Percentiles rank a stretch among this genome's conserved stretches.
Evolutionary conservation across 2,113 vertebrate species (phyloP).

Genomic region (Mugil cephalus): DNA sequence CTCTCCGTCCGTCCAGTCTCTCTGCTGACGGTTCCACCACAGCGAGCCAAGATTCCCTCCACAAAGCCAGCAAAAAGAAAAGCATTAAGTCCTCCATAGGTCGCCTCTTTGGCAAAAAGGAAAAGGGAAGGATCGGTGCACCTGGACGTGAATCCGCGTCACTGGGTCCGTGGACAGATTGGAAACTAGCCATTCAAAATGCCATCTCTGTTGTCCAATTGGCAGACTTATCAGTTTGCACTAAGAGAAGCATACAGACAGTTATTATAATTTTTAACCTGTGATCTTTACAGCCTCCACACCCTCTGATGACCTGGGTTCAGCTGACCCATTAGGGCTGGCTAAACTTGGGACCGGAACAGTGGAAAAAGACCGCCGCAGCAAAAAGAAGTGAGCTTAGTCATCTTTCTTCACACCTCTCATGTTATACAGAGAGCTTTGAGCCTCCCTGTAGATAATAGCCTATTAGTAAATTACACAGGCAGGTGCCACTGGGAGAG

Average conservation of each 20-base stretch:
- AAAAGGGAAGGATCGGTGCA: constrained; percentile 90
- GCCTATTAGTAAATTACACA: not conserved
- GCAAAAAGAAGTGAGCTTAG: constrained; percentile 92
- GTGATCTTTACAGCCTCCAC: constrained; percentile 86
- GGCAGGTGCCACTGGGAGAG: not conserved
- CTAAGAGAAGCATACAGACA: not conserved
- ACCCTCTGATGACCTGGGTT: constrained; percentile 90
- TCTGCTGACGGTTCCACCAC: constrained; percentile 85
- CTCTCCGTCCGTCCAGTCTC: constrained; percentile 70
- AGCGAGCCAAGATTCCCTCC: constrained; percentile 91
- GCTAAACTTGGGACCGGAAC: constrained; percentile 90
- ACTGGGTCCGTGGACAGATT: constrained; percentile 81
- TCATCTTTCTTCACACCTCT: constrained; percentile 15
- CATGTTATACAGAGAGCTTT: constrained; percentile 7
- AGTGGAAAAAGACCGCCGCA: constrained; percentile 92
- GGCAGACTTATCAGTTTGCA: constrained; percentile 1
- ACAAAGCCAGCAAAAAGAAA: constrained; percentile 96
- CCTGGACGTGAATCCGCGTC: constrained; percentile 89
- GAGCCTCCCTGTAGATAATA: not conserved
- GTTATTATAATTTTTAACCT: constrained; percentile 14
- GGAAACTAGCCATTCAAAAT: not conserved
- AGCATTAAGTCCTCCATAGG: constrained; percentile 96
- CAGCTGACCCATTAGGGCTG: constrained; percentile 89
- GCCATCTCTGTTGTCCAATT: not conserved
- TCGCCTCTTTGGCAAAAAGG: constrained; percentile 94